Percentiles rank a stretch among this genome's conserved stretches.
Conservation (phyloP, 2,113 vertebrate species). For the Xiphophorus maculatus region DNA sequence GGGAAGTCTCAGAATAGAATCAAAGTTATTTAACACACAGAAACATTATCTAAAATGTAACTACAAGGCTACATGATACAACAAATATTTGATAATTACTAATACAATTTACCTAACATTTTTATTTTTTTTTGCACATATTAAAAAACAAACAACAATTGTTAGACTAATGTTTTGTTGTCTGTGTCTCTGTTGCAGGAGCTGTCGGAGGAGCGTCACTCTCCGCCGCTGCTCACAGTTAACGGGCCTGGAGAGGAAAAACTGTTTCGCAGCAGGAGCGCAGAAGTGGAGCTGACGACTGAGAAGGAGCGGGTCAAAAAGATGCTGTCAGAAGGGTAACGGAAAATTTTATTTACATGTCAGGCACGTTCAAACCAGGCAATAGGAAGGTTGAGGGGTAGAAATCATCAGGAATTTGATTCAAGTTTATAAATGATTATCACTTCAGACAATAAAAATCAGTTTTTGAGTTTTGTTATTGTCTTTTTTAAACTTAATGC, state of each 20-base stretch:
- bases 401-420: background rate
- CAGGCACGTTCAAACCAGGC: background rate
- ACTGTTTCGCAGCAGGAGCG: constrained; percentile 91
- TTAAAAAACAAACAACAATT: background rate
- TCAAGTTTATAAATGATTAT: background rate
- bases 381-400: background rate
- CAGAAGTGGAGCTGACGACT: constrained; percentile 83
- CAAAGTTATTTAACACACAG: too few species aligned
- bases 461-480: too few species aligned
- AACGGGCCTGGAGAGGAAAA: constrained; percentile 93
- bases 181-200: constrained; percentile 49
- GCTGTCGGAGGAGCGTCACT: constrained; percentile 76
- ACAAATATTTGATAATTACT: too few species aligned
- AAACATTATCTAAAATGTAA: too few species aligned
- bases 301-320: constrained; percentile 93
- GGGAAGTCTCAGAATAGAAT: too few species aligned
- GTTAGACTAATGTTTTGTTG: constrained; percentile 8
- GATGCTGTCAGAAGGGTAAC: constrained; percentile 93
- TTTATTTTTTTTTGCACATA: too few species aligned
- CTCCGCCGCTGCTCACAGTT: constrained; percentile 78
- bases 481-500: too few species aligned
- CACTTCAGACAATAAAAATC: background rate
- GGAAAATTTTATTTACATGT: background rate
- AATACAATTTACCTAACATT: too few species aligned
- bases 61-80: too few species aligned